Conservation (phyloP, 37 sponge, comb jelly and placozoan species). For the Spongilla lacustris region DNA sequence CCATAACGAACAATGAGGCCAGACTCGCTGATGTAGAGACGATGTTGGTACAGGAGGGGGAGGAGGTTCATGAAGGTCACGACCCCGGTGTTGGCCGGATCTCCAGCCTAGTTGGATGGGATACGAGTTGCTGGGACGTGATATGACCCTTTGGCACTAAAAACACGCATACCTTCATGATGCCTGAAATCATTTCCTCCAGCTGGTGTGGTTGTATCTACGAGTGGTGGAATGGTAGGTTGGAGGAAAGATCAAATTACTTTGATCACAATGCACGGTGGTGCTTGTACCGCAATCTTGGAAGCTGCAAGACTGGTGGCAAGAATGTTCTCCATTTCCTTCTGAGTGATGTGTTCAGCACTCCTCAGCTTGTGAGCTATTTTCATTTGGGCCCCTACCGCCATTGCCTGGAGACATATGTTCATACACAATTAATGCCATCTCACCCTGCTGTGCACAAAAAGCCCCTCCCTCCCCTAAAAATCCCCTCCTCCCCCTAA, state of each 20-base stretch:
- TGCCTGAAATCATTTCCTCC: constrained; percentile 60
- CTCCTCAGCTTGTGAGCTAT: constrained; percentile 54
- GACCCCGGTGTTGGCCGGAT: constrained; percentile 21
- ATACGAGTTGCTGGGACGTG: too few species aligned
- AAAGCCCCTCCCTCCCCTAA: too few species aligned
- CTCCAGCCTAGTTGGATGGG: constrained; percentile 33
- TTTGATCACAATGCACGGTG: not conserved
- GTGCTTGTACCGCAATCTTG: constrained; percentile 31
- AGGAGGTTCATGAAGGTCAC: constrained; percentile 53
- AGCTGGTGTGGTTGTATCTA: constrained; percentile 26
- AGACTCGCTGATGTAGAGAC: constrained; percentile 72
- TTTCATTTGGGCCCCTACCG: constrained; percentile 74
- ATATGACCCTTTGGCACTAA: too few species aligned
- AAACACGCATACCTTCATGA: constrained; percentile 43
- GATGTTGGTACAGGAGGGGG: constrained; percentile 51
- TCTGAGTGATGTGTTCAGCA: constrained; percentile 61
- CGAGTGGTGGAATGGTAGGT: not conserved
- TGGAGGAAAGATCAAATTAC: not conserved
- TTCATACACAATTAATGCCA: too few species aligned
- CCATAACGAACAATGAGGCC: constrained; percentile 65
- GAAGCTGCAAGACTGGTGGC: constrained; percentile 26
- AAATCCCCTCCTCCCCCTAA: too few species aligned
- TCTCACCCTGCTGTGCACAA: too few species aligned
- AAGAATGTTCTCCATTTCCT: constrained; percentile 50
- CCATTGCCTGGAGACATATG: constrained; percentile 25